A percentile compares a stretch with the other conserved stretches of the same genome.
These are phyloP conservation scores for Sinohyriopsis cumingii DNA, from an alignment of 2,888 invertebrate species.

Conservation along the genomic window DNA sequence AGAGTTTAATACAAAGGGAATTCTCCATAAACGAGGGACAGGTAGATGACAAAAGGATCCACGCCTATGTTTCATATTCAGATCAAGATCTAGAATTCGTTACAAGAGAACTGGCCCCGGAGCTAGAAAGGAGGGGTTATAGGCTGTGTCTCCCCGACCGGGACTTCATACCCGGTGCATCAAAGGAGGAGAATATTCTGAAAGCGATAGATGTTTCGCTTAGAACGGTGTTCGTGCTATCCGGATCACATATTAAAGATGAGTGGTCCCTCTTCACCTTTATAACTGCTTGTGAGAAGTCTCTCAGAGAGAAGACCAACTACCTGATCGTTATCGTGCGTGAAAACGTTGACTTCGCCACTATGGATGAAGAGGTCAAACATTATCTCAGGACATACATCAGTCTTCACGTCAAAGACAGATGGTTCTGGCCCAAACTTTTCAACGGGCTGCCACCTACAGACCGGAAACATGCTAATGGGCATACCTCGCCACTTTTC, in stretches of 20 bases:
- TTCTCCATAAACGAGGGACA: background rate
- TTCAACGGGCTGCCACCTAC: constrained; percentile 23
- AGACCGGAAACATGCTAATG: too few relatives aligned
- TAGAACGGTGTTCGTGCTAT: constrained; percentile 39
- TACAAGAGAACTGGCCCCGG: constrained; percentile 25
- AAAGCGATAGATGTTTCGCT: constrained; percentile 29
- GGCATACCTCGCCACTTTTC: too few relatives aligned
- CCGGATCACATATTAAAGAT: constrained; percentile 25
- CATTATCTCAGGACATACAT: constrained; percentile 39
- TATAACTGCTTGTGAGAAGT: constrained; percentile 36
- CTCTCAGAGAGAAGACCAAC: constrained; percentile 39
- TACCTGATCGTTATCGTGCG: constrained; percentile 35
- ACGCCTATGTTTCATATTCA: constrained; percentile 42
- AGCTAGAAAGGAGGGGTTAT: constrained; percentile 34
- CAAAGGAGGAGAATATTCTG: constrained; percentile 45
- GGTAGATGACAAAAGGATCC: constrained; percentile 15
- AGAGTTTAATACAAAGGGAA: too few relatives aligned
- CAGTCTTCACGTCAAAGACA: constrained; percentile 22
- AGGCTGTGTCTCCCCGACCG: constrained; percentile 37
- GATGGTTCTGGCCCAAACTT: constrained; percentile 24
- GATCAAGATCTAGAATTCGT: constrained; percentile 36
- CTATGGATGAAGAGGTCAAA: constrained; percentile 27
- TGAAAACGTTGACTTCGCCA: constrained; percentile 17
- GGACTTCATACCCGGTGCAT: constrained; percentile 46
- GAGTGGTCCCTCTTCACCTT: constrained; percentile 49